phyloP scores from a whole-genome alignment of 1,140 invertebrate species.

The Eulimnadia texana region DNA sequence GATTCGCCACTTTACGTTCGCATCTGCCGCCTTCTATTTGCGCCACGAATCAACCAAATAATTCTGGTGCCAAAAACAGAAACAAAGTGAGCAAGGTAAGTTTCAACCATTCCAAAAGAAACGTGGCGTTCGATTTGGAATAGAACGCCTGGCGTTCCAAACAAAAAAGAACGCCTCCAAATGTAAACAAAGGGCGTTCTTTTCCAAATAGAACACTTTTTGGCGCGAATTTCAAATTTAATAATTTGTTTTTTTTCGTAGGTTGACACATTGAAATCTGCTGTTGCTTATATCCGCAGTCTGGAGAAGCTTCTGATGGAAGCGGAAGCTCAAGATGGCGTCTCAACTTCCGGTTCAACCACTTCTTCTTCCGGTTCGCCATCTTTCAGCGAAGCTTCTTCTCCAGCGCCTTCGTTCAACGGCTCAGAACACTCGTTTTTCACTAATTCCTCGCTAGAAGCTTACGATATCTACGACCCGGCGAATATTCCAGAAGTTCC shows the following conservation, averaged over 20 bases:
- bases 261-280: conserved; percentile 85
- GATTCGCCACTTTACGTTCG: conserved; percentile 67
- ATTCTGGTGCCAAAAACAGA: conserved; percentile 49
- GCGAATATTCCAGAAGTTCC: conserved; percentile 43
- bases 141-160: no score
- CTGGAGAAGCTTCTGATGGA: conserved; percentile 57
- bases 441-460: conserved; percentile 28
- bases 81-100: conserved; percentile 63
- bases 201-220: no score
- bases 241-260: not conserved
- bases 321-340: conserved; percentile 24
- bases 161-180: no score
- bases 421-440: conserved; percentile 54
- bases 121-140: no score
- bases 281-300: conserved; percentile 81
- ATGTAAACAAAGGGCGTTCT: no score
- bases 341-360: conserved; percentile 3
- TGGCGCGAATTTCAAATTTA: no score
- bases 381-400: conserved; percentile 16
- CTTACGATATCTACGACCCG: conserved; percentile 30
- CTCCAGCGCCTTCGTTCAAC: conserved; percentile 17
- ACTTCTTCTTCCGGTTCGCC: conserved; percentile 7
- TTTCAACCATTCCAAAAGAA: not conserved
- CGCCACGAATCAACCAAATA: conserved; percentile 32
- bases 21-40: conserved; percentile 49